Percentiles rank a stretch among this genome's conserved stretches.
Evolutionary conservation across 2,113 vertebrate species (phyloP).

Genomic region (Esox niger): DNA sequence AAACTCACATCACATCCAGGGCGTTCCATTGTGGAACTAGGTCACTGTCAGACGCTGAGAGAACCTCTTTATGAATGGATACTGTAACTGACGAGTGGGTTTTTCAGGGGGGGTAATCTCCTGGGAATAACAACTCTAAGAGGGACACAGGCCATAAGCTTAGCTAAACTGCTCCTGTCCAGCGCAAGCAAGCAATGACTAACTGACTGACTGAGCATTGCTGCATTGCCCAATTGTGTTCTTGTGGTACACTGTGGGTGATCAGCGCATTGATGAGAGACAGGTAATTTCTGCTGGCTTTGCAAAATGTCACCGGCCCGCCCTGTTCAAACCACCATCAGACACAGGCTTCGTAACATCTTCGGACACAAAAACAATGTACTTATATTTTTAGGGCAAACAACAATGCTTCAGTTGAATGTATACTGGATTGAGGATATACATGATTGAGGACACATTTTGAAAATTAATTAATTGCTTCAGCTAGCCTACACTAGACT

Average conservation of each 20-base stretch:
- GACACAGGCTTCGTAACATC: too few relatives aligned
- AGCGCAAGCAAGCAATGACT: conserved; percentile 6
- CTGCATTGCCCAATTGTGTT: conserved; percentile 13
- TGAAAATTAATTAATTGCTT: too few relatives aligned
- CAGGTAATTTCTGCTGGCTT: conserved; percentile 12
- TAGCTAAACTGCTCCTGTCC: conserved; percentile 8
- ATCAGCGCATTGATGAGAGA: conserved; percentile 44
- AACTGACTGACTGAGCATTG: conserved; percentile 19
- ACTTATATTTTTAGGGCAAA: too few relatives aligned
- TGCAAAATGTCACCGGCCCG: conserved; percentile 44
- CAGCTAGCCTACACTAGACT: too few relatives aligned
- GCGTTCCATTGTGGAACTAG: conserved; percentile 27
- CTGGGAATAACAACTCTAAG: conserved; percentile 11
- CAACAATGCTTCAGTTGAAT: too few relatives aligned
- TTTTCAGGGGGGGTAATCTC: background rate
- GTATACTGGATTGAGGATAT: too few relatives aligned
- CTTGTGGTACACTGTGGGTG: conserved; percentile 21
- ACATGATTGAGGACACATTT: too few relatives aligned
- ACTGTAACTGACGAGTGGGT: background rate
- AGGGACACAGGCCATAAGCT: background rate
- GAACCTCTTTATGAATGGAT: conserved; percentile 48
- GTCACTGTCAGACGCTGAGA: conserved; percentile 12
- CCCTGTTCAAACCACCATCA: conserved; percentile 17
- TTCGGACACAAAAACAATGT: too few relatives aligned
- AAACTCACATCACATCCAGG: conserved; percentile 4